Evolutionary conservation across 2,113 vertebrate genomes (phyloP), one percentile per base, ranked within the genome.

Genomic region (Gasterosteus nipponicus): DNA sequence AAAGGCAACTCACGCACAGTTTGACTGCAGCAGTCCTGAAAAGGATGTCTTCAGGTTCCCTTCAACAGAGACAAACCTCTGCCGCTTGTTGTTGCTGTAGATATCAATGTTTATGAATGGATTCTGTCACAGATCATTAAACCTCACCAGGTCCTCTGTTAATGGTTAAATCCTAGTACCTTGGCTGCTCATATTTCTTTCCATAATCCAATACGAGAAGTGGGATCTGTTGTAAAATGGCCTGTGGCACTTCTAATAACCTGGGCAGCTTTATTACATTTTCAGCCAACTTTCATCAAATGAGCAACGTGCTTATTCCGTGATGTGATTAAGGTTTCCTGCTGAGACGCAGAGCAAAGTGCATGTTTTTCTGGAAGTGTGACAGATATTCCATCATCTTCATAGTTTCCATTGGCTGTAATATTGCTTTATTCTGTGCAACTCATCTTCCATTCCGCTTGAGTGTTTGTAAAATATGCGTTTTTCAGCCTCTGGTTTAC

Each of bases 191-290:
- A 91, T 81, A 86, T 89, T 76, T 89, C 87, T 81, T 80, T 77
- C 80, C 80, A 58, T 91, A 88, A 92, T 89, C 86, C 76, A 88
- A 86, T 90, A 82, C 54, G 76, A 78, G 82, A 69, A 75, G 78
- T 87, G 80, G 79, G 84, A 90, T 87, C 77, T 64, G 72, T 39
- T 86, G 79, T 87, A 90, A 87, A 91, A 92, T 91, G 75, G 78
- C 90, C 88, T 64, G 77, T 89, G 89, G 89, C 89, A 89, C 75
- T 90, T 90, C 81, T 89, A 91, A 92, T 92, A 92, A 91, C 87
- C 89, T 83, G 47, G 67, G 84, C 83, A 86, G 83, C 84, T 86
- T 91, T 91, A 92, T 92, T 91, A 81, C 79, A 78, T 93, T 93
- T 78, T 91, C 76, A 80, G 78, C 73, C 75, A 81, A 46, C 84